Evolutionary conservation across 2,888 invertebrate species (phyloP).

Genomic region (Tiphia femorata): DNA sequence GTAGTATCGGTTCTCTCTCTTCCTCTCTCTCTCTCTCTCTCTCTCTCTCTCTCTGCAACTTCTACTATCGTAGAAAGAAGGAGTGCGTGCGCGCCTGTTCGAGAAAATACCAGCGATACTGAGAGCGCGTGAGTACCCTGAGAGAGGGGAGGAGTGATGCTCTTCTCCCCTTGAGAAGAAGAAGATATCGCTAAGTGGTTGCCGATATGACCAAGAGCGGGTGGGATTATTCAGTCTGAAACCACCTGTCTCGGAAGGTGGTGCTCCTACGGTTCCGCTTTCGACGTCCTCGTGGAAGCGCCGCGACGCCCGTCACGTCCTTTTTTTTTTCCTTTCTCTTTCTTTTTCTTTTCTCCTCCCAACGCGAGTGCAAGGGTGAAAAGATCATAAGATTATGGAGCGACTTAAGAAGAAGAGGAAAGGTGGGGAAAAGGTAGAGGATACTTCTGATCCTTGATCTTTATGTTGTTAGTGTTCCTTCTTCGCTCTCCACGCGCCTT

Average conservation of each 20-base stretch:
- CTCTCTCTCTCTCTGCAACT: not conserved
- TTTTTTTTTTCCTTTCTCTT: slow-evolving; percentile 5
- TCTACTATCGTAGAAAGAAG: not conserved
- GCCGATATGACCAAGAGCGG: slow-evolving; percentile 55
- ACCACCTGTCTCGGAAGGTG: slow-evolving; percentile 54
- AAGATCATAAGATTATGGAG: too few relatives aligned
- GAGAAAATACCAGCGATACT: not conserved
- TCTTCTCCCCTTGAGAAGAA: too few relatives aligned
- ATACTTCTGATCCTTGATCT: too few relatives aligned
- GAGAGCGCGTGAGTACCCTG: too few relatives aligned
- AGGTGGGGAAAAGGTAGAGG: too few relatives aligned
- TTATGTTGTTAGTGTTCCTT: too few relatives aligned
- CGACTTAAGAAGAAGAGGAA: too few relatives aligned
- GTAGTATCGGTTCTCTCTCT: too few relatives aligned
- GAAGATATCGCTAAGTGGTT: slow-evolving; percentile 64
- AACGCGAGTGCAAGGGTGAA: too few relatives aligned
- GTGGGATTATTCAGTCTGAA: slow-evolving; percentile 59
- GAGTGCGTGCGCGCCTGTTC: not conserved
- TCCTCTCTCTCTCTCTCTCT: too few relatives aligned
- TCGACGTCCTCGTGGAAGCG: too few relatives aligned
- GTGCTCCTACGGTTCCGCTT: slow-evolving; percentile 21
- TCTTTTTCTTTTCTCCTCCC: slow-evolving; percentile 5
- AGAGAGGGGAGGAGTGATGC: too few relatives aligned
- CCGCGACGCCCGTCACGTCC: not conserved
- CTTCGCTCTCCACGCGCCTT: not conserved